These are phyloP conservation scores for Hemitrygon akajei DNA, from an alignment of 2,797 vertebrate genomes.

Conservation along the genomic window DNA sequence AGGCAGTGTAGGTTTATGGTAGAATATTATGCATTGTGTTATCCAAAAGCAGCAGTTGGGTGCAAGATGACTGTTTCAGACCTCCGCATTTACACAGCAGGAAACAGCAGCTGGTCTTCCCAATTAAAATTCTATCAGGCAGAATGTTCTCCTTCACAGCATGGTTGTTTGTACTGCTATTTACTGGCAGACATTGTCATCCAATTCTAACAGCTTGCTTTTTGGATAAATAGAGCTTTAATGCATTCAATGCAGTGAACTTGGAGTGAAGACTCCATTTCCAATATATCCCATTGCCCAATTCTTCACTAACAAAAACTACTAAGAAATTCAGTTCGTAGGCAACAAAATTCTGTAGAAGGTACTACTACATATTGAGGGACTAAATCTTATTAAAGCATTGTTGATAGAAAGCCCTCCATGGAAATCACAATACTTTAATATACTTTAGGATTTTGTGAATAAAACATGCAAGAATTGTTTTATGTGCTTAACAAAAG, in stretches of 20 bases:
- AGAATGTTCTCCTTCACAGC: slow-evolving; percentile 6
- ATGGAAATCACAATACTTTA: background rate
- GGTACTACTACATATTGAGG: background rate
- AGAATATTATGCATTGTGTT: background rate
- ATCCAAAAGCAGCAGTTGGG: slow-evolving; percentile 8
- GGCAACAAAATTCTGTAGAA: background rate
- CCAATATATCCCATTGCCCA: background rate
- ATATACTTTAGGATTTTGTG: background rate
- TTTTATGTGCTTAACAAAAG: too few relatives aligned
- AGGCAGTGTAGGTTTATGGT: background rate
- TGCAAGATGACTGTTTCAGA: slow-evolving; percentile 13
- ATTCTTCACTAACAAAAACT: background rate
- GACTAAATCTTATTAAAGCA: background rate
- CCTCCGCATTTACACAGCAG: slow-evolving; percentile 31
- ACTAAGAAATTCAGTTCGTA: background rate
- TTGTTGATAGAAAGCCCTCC: slow-evolving; percentile 2
- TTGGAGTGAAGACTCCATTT: background rate
- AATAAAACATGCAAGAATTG: too few relatives aligned
- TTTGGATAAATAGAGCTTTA: background rate
- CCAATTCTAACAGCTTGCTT: background rate
- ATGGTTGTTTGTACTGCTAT: background rate
- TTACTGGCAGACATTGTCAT: slow-evolving; percentile 2
- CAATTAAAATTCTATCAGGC: background rate
- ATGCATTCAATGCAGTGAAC: background rate
- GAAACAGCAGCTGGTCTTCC: slow-evolving; percentile 27